Conservation (phyloP, 2,113 vertebrate genomes). For the Corynorhinus townsendii region DNA sequence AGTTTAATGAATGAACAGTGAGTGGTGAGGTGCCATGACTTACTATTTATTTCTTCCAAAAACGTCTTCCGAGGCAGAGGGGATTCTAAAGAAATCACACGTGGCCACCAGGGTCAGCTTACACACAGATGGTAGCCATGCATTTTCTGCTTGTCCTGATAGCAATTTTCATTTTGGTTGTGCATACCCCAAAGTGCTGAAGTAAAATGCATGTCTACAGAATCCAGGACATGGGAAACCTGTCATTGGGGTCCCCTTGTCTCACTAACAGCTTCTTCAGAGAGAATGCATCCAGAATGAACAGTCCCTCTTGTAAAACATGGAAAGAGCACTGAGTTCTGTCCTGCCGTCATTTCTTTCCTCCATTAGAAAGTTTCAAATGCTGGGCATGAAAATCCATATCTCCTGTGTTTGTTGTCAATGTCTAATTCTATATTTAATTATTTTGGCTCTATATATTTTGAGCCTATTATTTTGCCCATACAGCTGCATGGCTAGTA, state of each 20-base stretch:
- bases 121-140: too few relatives aligned
- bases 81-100: not conserved
- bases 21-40: not conserved
- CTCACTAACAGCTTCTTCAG: not conserved
- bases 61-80: not conserved
- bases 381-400: not conserved
- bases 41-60: not conserved
- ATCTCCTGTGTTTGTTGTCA: not conserved
- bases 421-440: not conserved
- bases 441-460: not conserved
- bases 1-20: not conserved
- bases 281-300: not conserved
- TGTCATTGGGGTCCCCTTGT: accelerated
- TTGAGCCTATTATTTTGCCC: not conserved
- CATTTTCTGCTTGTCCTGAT: accelerated
- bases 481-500: not conserved
- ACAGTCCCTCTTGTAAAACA: accelerated
- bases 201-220: not conserved
- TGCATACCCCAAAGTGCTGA: accelerated
- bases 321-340: not conserved
- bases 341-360: not conserved
- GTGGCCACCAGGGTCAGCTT: not conserved
- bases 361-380: not conserved
- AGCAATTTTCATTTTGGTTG: not conserved
- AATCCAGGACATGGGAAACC: not conserved